Percentiles rank a stretch among this genome's conserved stretches.
Evolutionary conservation across 1,140 invertebrate species (phyloP).

Genomic region (Cataglyphis hispanica): DNA sequence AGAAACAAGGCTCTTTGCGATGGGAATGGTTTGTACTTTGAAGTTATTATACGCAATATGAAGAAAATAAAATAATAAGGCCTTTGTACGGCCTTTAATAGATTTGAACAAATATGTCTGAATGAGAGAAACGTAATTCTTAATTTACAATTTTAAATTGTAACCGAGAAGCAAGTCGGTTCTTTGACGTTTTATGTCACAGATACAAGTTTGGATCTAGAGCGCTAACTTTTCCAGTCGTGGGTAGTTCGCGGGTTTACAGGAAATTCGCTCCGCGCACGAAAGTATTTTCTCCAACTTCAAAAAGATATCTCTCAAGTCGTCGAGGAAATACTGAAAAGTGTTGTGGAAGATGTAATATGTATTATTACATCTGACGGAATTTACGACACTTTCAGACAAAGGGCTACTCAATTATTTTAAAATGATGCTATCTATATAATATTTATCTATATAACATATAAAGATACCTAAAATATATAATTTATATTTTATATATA

Average conservation of each 20-base stretch:
- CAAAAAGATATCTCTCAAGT: constrained; percentile 47
- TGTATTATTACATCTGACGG: constrained; percentile 50
- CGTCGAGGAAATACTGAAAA: constrained; percentile 32
- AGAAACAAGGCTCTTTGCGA: neutral
- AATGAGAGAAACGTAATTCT: neutral
- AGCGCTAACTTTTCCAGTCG: constrained; percentile 47
- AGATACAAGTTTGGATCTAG: constrained; percentile 24
- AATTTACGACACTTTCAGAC: constrained; percentile 3
- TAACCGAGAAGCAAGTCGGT: neutral
- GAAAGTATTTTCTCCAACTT: constrained; percentile 48
- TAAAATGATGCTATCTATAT: neutral
- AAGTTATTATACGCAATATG: neutral
- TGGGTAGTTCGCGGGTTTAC: constrained; percentile 36
- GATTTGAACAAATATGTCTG: neutral
- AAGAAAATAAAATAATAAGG: neutral
- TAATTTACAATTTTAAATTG: constrained; percentile 50
- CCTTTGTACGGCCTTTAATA: neutral
- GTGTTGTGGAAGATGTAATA: constrained; percentile 39
- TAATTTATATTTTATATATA: too few species aligned
- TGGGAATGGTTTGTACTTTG: too few species aligned
- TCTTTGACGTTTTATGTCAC: neutral
- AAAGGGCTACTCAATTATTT: neutral
- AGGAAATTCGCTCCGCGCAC: constrained; percentile 7
- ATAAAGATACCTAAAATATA: neutral
- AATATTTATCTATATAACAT: too few species aligned